Conservation (phyloP, 2,113 vertebrate species). For the Ammodytes dubius region DNA sequence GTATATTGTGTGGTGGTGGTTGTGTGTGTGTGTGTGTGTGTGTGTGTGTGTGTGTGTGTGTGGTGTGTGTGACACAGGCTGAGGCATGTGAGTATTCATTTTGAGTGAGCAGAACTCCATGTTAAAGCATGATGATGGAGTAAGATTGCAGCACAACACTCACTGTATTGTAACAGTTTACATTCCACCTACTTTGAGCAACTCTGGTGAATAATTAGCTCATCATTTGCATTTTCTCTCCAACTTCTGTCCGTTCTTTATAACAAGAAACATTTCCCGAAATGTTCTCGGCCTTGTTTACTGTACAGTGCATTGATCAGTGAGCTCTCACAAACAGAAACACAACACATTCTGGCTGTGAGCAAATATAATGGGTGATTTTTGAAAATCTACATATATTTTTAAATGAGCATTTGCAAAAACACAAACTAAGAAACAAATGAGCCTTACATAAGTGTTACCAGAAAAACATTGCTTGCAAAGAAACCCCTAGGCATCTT, state of each 20-base stretch:
- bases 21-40: slow-evolving; percentile 12
- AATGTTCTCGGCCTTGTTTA: neutral
- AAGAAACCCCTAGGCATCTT: neutral
- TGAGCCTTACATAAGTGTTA: neutral
- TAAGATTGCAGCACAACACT: neutral
- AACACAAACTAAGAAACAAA: neutral
- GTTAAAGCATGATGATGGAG: neutral
- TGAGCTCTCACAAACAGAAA: neutral
- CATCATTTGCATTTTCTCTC: slow-evolving; percentile 9
- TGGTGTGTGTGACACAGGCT: too few relatives aligned
- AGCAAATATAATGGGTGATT: neutral
- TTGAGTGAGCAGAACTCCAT: neutral
- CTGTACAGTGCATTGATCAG: slow-evolving; percentile 19
- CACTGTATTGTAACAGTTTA: neutral
- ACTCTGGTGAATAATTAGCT: neutral
- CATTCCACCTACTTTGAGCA: neutral
- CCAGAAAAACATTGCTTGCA: neutral
- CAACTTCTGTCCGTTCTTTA: neutral
- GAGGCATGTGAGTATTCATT: neutral
- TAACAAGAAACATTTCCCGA: neutral
- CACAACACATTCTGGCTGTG: neutral
- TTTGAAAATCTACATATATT: neutral
- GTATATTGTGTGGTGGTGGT: neutral
- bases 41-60: neutral
- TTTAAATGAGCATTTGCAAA: neutral